These are phyloP conservation scores for Astreopora myriophthalma DNA, from an alignment of 64 coral and sea anemone species.

Conservation along the genomic window DNA sequence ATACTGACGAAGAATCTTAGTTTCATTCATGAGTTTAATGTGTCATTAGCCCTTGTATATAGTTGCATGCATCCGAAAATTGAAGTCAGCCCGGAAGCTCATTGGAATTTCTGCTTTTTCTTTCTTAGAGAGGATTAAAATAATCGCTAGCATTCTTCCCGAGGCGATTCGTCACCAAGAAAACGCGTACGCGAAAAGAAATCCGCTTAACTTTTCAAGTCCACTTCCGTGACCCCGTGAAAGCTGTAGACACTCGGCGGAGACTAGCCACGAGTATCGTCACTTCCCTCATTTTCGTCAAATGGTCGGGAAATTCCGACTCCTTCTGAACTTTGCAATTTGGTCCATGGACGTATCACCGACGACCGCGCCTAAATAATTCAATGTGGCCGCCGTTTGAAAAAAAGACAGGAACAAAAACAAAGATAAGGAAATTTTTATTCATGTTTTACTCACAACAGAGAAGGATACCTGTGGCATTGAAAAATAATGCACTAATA, in stretches of 20 bases:
- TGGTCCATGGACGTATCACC: background rate
- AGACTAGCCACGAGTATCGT: too few relatives aligned
- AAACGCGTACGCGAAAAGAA: background rate
- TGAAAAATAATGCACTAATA: too few relatives aligned
- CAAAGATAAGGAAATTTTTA: background rate
- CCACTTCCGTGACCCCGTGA: background rate
- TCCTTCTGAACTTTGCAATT: background rate
- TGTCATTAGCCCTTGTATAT: too few relatives aligned
- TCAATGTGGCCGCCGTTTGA: background rate
- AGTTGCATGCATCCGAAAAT: too few relatives aligned
- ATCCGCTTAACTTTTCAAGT: background rate
- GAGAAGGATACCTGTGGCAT: too few relatives aligned
- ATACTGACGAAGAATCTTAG: too few relatives aligned
- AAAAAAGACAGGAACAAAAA: background rate
- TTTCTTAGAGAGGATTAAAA: too few relatives aligned
- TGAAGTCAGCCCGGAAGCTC: too few relatives aligned
- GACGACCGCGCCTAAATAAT: background rate
- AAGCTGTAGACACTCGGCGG: background rate
- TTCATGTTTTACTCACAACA: background rate
- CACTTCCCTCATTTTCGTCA: too few relatives aligned
- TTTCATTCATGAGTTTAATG: too few relatives aligned
- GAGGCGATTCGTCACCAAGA: background rate
- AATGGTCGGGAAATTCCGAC: background rate
- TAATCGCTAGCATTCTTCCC: too few relatives aligned
- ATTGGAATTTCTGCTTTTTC: background rate